Conservation (phyloP, 2,888 invertebrate genomes). For the Andrena fulva region DNA sequence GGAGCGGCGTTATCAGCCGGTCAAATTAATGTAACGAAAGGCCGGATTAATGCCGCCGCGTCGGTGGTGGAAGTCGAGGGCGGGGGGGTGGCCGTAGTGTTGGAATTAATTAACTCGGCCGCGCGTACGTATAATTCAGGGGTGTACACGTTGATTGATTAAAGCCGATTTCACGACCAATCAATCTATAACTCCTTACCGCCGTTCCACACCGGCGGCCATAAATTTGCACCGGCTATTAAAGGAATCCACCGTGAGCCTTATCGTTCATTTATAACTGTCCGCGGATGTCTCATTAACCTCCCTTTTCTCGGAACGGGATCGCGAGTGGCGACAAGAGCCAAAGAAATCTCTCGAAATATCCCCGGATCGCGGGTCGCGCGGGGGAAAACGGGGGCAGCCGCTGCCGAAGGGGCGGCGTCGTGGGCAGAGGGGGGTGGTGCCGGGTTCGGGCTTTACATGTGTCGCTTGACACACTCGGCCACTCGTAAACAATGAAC, state of each 20-base stretch:
- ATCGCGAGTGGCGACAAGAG: constrained; percentile 48
- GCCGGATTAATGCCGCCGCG: constrained; percentile 34
- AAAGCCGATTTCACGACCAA: constrained; percentile 67
- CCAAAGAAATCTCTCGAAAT: constrained; percentile 63
- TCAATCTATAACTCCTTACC: constrained; percentile 62
- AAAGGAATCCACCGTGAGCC: constrained; percentile 61
- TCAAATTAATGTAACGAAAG: constrained; percentile 51
- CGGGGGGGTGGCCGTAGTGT: constrained; percentile 43
- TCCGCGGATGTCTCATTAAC: constrained; percentile 72
- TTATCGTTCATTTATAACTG: constrained; percentile 74
- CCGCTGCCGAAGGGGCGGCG: not conserved
- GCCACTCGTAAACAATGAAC: constrained; percentile 33
- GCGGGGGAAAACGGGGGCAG: not conserved
- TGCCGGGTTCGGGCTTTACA: constrained; percentile 1
- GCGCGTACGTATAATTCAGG: constrained; percentile 52
- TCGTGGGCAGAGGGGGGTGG: not conserved
- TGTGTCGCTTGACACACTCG: constrained; percentile 23
- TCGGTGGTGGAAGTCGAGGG: constrained; percentile 28
- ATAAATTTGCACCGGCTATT: constrained; percentile 70
- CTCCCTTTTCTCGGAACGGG: constrained; percentile 61
- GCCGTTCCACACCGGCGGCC: constrained; percentile 38
- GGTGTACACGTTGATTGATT: constrained; percentile 59
- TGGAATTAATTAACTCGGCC: constrained; percentile 65
- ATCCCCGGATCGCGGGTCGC: constrained; percentile 30
- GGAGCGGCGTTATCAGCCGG: constrained; percentile 45